phyloP scores from a whole-genome alignment of 2,797 vertebrate genomes.

The Epinephelus awoara region DNA sequence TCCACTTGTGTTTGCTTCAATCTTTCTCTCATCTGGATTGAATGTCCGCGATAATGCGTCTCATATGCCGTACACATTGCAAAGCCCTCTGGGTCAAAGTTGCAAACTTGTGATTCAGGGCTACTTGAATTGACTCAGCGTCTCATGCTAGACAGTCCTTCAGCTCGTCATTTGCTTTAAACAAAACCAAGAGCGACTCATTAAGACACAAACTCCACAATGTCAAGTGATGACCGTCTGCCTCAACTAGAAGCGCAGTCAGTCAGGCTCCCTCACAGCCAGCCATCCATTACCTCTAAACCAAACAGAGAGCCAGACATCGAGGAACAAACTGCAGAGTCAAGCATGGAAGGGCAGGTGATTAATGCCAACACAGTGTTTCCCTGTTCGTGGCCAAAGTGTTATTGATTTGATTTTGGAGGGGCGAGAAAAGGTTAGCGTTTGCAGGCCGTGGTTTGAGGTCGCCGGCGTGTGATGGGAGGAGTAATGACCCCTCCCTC shows the following conservation, averaged over 20 bases:
- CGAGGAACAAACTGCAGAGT: slow-evolving; percentile 76
- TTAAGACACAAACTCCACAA: slow-evolving; percentile 10
- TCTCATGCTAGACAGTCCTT: not conserved
- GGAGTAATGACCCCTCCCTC: slow-evolving; percentile 73
- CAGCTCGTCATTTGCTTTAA: slow-evolving; percentile 9
- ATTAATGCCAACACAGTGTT: slow-evolving; percentile 82
- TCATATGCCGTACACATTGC: not conserved
- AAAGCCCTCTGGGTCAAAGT: not conserved
- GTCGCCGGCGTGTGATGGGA: slow-evolving; percentile 72
- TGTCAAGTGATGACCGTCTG: slow-evolving; percentile 31
- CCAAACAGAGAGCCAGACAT: slow-evolving; percentile 65
- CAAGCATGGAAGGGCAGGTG: slow-evolving; percentile 82
- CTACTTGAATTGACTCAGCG: slow-evolving; percentile 10
- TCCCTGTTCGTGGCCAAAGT: slow-evolving; percentile 80
- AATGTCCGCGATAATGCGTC: not conserved
- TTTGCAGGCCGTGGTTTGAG: slow-evolving; percentile 76
- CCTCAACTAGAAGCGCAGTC: slow-evolving; percentile 11
- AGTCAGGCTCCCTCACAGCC: slow-evolving; percentile 49
- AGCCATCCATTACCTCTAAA: slow-evolving; percentile 62
- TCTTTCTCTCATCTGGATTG: not conserved
- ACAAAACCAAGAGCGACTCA: slow-evolving; percentile 11
- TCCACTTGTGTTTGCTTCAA: not conserved
- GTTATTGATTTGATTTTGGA: slow-evolving; percentile 85
- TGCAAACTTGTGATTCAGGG: slow-evolving; percentile 19
- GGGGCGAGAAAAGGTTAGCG: slow-evolving; percentile 83